A percentile compares a stretch with the other conserved stretches of the same genome.
Conservation (phyloP, 2,113 vertebrate species). For the Axis porcinus region DNA sequence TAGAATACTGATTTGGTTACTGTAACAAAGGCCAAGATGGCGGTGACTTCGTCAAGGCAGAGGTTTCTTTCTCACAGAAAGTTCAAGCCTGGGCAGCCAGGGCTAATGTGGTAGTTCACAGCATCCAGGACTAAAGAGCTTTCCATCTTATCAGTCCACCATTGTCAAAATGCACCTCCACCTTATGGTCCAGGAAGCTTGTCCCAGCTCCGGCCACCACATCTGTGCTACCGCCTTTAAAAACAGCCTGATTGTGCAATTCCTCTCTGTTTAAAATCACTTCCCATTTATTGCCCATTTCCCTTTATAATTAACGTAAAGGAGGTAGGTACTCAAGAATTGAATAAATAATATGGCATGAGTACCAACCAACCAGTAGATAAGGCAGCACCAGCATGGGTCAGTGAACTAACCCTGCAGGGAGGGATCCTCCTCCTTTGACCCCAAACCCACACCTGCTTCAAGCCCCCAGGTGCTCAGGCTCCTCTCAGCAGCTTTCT, state of each 20-base stretch:
- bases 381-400: accelerated
- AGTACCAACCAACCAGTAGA: too few relatives aligned
- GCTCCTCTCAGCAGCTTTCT: background rate
- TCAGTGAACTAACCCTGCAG: background rate
- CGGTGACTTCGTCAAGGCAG: background rate
- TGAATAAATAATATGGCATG: background rate
- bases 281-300: background rate
- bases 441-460: background rate
- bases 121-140: background rate
- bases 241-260: background rate
- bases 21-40: background rate
- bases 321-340: background rate
- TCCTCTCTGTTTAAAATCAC: background rate
- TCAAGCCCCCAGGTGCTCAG: background rate
- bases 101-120: background rate
- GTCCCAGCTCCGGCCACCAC: background rate
- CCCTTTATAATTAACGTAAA: background rate
- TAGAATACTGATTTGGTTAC: background rate
- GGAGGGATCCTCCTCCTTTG: background rate
- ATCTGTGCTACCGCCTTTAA: background rate
- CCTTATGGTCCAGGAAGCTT: background rate
- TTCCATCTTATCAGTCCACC: background rate
- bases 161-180: background rate
- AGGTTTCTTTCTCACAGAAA: background rate
- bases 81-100: background rate